phyloP scores from a whole-genome alignment of 2,888 invertebrate species.

The Epicampocera succincta region DNA sequence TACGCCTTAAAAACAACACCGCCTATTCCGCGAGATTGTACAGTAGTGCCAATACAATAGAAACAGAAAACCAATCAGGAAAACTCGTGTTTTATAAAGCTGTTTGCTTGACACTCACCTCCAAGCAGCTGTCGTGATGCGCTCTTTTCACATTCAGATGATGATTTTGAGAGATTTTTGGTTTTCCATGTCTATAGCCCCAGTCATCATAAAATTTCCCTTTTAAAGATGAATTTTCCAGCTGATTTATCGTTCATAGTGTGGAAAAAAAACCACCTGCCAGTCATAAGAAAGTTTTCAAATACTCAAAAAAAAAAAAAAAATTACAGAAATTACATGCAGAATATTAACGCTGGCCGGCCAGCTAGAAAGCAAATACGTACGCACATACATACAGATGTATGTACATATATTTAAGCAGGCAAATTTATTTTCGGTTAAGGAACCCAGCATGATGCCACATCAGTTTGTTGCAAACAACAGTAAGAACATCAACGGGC shows the following conservation, averaged over 20 bases:
- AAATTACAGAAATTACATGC: conserved; percentile 59
- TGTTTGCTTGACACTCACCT: no score
- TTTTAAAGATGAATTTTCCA: conserved; percentile 25
- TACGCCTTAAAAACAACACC: no score
- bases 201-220: neutral
- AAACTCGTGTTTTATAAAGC: no score
- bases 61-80: no score
- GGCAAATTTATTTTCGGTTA: conserved; percentile 41
- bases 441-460: conserved; percentile 77
- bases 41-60: no score
- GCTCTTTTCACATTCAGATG: no score
- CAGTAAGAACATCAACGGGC: conserved; percentile 53
- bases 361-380: neutral
- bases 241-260: conserved; percentile 42
- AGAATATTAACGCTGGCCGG: conserved; percentile 38
- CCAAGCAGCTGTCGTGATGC: no score
- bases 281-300: conserved; percentile 3
- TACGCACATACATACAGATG: no score
- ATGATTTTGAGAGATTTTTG: no score
- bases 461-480: conserved; percentile 71
- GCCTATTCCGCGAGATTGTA: no score
- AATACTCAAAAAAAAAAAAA: neutral
- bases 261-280: no score
- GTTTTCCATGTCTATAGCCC: no score
- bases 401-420: conserved; percentile 5